phyloP scores from a whole-genome alignment of 1,140 invertebrate genomes.

The Danaus plexippus region DNA sequence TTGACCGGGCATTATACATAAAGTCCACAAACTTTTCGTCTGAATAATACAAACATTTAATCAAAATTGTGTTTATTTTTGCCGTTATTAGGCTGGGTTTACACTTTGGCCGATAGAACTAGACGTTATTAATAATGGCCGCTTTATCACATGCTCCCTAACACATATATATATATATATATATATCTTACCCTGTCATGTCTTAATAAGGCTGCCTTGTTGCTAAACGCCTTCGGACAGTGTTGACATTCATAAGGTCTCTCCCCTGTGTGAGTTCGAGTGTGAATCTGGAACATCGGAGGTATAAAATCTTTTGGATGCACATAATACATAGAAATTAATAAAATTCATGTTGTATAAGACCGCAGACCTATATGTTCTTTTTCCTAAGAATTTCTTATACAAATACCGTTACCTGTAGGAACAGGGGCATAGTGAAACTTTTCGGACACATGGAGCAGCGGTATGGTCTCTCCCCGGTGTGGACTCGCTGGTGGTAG shows the following conservation, averaged over 20 bases:
- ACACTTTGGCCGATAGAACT: too few species aligned
- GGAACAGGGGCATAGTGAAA: slow-evolving; percentile 64
- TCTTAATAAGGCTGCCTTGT: slow-evolving; percentile 41
- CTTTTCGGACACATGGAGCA: slow-evolving; percentile 62
- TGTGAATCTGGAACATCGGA: slow-evolving; percentile 42
- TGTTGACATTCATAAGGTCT: slow-evolving; percentile 33
- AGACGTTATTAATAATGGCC: too few species aligned
- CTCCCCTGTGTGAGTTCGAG: slow-evolving; percentile 61
- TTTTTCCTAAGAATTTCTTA: neutral
- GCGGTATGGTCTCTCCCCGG: slow-evolving; percentile 64
- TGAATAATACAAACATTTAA: too few species aligned
- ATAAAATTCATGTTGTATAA: neutral
- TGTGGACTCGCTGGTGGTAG: slow-evolving; percentile 47
- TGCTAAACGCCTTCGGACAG: slow-evolving; percentile 49
- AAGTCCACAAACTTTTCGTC: too few species aligned
- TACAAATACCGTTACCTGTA: slow-evolving; percentile 38
- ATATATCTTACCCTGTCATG: slow-evolving; percentile 37
- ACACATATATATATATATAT: neutral
- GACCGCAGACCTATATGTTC: too few species aligned
- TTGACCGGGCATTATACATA: too few species aligned
- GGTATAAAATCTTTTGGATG: slow-evolving; percentile 2
- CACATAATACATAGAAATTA: neutral
- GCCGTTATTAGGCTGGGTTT: too few species aligned
- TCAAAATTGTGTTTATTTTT: too few species aligned
- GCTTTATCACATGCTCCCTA: neutral